phyloP scores from a whole-genome alignment of 1,140 invertebrate genomes.

The Oppia nitens region DNA sequence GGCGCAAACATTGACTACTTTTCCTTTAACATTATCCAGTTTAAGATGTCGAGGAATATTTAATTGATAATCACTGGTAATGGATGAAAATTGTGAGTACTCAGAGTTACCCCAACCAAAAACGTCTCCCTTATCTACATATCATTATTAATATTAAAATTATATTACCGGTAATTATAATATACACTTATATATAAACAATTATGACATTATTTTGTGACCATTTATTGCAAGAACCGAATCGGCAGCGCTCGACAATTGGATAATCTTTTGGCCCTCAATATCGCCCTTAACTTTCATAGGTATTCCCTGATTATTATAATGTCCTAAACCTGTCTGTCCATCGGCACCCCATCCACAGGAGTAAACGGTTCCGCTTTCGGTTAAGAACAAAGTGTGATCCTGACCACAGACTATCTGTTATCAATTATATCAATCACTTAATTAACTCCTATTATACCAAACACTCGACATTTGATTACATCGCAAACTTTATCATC shows the following conservation, averaged over 20 bases:
- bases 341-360: slow-evolving; percentile 91
- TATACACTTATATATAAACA: too few species aligned
- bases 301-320: slow-evolving; percentile 36
- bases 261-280: slow-evolving; percentile 58
- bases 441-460: neutral
- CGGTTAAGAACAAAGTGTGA: slow-evolving; percentile 60
- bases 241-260: slow-evolving; percentile 60
- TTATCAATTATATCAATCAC: slow-evolving; percentile 4
- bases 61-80: slow-evolving; percentile 25
- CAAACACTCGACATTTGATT: slow-evolving; percentile 1
- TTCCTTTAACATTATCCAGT: slow-evolving; percentile 40
- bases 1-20: slow-evolving; percentile 58
- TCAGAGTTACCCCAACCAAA: slow-evolving; percentile 97
- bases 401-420: slow-evolving; percentile 72
- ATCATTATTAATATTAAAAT: slow-evolving; percentile 12
- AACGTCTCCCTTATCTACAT: slow-evolving; percentile 64
- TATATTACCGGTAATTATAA: neutral
- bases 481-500: slow-evolving; percentile 18
- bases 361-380: slow-evolving; percentile 58
- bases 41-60: slow-evolving; percentile 47
- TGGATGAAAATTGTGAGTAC: slow-evolving; percentile 56
- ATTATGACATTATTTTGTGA: slow-evolving; percentile 28
- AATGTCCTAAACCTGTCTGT: slow-evolving; percentile 69
- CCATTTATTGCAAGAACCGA: slow-evolving; percentile 75
- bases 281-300: slow-evolving; percentile 49